Conservation (phyloP, 2,113 vertebrate species). For the Gorsachius goisagi region DNA sequence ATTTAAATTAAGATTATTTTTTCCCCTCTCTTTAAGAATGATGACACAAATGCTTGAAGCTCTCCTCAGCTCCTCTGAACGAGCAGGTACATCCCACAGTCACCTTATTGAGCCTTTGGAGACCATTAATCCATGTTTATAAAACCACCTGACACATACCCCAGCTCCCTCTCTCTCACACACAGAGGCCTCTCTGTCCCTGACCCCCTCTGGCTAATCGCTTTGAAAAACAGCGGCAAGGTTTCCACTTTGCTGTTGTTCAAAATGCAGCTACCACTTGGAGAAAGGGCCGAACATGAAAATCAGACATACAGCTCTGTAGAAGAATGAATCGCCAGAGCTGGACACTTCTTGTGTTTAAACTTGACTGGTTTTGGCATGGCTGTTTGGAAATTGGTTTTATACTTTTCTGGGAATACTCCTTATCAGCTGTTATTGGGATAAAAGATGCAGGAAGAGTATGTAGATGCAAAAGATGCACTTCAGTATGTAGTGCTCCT, state of each 20-base stretch:
- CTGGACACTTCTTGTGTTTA: background rate
- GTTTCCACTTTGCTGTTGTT: background rate
- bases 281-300: background rate
- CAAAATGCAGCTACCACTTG: background rate
- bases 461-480: background rate
- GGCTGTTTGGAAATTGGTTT: background rate
- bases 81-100: background rate
- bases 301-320: background rate
- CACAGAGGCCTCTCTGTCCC: background rate
- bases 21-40: conserved; percentile 59
- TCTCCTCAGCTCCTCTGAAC: conserved; percentile 1
- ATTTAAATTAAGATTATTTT: conserved; percentile 78
- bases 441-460: background rate
- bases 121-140: conserved; percentile 40
- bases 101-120: conserved; percentile 28
- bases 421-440: background rate
- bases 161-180: background rate
- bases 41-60: conserved; percentile 51
- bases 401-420: background rate
- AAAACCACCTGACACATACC: background rate
- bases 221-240: background rate
- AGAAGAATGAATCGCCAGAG: background rate
- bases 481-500: background rate
- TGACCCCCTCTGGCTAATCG: background rate
- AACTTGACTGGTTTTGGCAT: background rate